Evolutionary conservation across 2,888 invertebrate species (phyloP).

Genomic region (Metalampra italica): DNA sequence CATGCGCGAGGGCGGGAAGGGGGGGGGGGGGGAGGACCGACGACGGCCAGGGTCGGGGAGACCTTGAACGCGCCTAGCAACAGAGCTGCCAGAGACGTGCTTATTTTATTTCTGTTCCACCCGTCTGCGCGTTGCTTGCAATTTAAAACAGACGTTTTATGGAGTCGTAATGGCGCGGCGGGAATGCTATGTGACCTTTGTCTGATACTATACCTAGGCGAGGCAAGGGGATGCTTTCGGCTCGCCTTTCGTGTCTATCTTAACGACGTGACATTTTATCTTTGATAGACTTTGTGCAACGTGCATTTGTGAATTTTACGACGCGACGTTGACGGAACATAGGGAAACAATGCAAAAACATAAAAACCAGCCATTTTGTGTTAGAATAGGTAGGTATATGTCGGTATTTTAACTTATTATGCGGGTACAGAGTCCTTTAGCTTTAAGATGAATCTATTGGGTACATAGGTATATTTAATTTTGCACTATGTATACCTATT

Average conservation of each 20-base stretch:
- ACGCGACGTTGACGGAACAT: too few relatives aligned
- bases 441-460: too few relatives aligned
- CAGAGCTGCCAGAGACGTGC: conserved; percentile 49
- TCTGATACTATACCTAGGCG: conserved; percentile 8
- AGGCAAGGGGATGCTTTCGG: conserved; percentile 20
- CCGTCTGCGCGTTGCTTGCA: conserved; percentile 61
- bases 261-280: conserved; percentile 23
- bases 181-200: conserved; percentile 43
- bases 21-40: conserved; percentile 33
- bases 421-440: too few relatives aligned
- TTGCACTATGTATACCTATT: too few relatives aligned
- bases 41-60: conserved; percentile 62
- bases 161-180: conserved; percentile 43
- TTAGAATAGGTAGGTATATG: too few relatives aligned
- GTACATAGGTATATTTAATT: too few relatives aligned
- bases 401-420: too few relatives aligned
- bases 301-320: not conserved
- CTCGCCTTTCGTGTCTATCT: conserved; percentile 31
- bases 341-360: too few relatives aligned
- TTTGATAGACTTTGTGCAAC: not conserved
- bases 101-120: conserved; percentile 68
- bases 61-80: conserved; percentile 75
- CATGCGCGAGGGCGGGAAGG: conserved; percentile 43
- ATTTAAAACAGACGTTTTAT: conserved; percentile 62
- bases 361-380: too few relatives aligned